Conservation (phyloP, 2,888 invertebrate genomes). For the Cabera pusaria region DNA sequence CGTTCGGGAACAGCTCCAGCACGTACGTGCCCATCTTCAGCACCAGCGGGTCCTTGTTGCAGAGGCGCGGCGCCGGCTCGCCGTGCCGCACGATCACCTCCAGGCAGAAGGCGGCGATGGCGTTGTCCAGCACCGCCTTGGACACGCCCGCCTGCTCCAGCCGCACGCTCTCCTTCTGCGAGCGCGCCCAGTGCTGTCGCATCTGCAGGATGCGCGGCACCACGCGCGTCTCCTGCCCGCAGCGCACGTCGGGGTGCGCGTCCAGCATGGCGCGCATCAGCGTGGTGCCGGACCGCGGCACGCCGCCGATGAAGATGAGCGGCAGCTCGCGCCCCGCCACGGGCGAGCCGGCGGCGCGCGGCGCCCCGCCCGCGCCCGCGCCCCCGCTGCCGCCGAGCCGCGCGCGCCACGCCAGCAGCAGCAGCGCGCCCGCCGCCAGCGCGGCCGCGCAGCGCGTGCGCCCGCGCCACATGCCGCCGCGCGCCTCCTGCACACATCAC, state of each 20-base stretch:
- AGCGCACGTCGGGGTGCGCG: conserved; percentile 98
- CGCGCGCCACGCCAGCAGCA: conserved; percentile 27
- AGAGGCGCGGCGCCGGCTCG: conserved; percentile 95
- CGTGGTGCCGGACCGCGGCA: conserved; percentile 98
- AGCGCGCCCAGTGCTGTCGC: conserved; percentile 97
- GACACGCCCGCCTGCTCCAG: conserved; percentile 97
- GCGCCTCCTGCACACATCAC: not conserved
- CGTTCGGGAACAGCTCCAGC: conserved; percentile 97
- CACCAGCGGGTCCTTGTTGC: conserved; percentile 99
- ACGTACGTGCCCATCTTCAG: conserved; percentile 97
- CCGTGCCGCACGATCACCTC: conserved; percentile 98
- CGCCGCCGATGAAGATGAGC: conserved; percentile 98
- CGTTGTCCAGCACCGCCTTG: conserved; percentile 95
- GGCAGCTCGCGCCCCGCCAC: conserved; percentile 93
- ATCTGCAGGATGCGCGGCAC: conserved; percentile 98
- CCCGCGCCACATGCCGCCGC: conserved; percentile 25
- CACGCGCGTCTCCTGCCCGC: conserved; percentile 98
- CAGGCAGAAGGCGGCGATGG: conserved; percentile 97
- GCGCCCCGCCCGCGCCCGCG: conserved; percentile 38
- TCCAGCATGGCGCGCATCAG: conserved; percentile 99
- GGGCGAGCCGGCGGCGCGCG: conserved; percentile 38
- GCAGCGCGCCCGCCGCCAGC: conserved; percentile 23
- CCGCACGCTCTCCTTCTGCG: conserved; percentile 94
- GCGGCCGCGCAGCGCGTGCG: conserved; percentile 25
- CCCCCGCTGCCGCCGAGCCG: conserved; percentile 43